Percentiles rank a stretch among this genome's conserved stretches.
Evolutionary conservation across 53 echinoderm and acorn worm species (phyloP).

Genomic region (Glandiceps talaboti): DNA sequence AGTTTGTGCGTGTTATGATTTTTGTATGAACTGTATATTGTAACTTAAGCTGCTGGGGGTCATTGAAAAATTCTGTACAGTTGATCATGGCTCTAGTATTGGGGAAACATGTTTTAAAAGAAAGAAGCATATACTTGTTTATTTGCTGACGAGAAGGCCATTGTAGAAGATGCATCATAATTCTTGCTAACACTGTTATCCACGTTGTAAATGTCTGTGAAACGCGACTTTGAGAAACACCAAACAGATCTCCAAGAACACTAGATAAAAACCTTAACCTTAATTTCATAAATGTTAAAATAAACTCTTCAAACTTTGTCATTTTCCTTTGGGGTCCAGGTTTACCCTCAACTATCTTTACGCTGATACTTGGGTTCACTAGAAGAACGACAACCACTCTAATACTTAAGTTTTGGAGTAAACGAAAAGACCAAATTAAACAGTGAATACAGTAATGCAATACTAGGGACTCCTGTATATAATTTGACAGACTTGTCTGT

Average conservation of each 20-base stretch:
- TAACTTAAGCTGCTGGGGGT: slow-evolving; percentile 11
- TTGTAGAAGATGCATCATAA: slow-evolving; percentile 7
- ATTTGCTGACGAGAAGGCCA: slow-evolving; percentile 20
- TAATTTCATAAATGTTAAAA: neutral
- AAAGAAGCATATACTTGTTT: slow-evolving; percentile 4
- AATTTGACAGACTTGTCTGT: neutral
- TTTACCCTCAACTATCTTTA: neutral
- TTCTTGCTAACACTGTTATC: neutral
- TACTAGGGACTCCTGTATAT: neutral
- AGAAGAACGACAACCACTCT: neutral
- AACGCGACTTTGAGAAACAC: neutral
- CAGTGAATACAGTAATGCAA: neutral
- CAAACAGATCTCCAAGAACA: neutral
- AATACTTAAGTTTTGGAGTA: neutral
- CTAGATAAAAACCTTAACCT: neutral
- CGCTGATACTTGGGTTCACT: neutral
- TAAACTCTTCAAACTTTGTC: neutral
- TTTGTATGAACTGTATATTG: slow-evolving; percentile 17
- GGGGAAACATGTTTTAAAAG: slow-evolving; percentile 5
- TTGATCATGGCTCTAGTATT: slow-evolving; percentile 16
- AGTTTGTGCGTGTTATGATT: slow-evolving; percentile 21
- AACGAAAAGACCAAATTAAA: neutral
- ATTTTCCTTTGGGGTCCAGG: neutral
- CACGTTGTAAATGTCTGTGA: neutral
- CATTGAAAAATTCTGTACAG: slow-evolving; percentile 15